Conservation (phyloP, 2,797 vertebrate genomes). For the Leptoclinus maculatus region DNA sequence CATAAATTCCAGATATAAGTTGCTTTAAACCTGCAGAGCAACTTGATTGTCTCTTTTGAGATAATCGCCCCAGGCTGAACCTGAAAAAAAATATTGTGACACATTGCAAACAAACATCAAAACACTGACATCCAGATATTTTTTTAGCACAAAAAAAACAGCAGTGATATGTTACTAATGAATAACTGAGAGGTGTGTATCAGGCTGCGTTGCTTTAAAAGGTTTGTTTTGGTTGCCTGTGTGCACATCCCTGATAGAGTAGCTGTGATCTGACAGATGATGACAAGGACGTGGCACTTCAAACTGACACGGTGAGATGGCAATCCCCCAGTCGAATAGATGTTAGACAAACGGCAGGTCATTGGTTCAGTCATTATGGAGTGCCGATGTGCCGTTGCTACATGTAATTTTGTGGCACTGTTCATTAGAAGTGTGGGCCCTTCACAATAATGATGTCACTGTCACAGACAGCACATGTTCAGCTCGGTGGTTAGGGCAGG, state of each 20-base stretch:
- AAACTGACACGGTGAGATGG: slow-evolving; percentile 41
- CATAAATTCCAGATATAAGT: slow-evolving; percentile 26
- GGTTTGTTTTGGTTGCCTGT: slow-evolving; percentile 44
- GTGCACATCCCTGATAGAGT: slow-evolving; percentile 14
- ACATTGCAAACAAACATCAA: slow-evolving; percentile 52
- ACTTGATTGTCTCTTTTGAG: slow-evolving; percentile 53
- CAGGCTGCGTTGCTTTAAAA: slow-evolving; percentile 27
- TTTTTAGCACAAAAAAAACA: slow-evolving; percentile 14
- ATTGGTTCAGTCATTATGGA: slow-evolving; percentile 65
- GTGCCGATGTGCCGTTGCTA: slow-evolving; percentile 22
- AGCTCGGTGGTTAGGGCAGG: slow-evolving; percentile 42
- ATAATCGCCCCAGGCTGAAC: slow-evolving; percentile 25
- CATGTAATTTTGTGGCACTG: slow-evolving; percentile 61
- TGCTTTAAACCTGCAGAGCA: slow-evolving; percentile 34
- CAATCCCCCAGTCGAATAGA: slow-evolving; percentile 46
- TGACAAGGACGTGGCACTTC: slow-evolving; percentile 54
- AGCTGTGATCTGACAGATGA: slow-evolving; percentile 58
- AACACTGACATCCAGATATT: slow-evolving; percentile 13
- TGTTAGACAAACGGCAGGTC: slow-evolving; percentile 67
- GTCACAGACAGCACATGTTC: slow-evolving; percentile 71
- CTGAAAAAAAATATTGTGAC: slow-evolving; percentile 16
- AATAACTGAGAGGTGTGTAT: slow-evolving; percentile 35
- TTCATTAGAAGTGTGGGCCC: slow-evolving; percentile 67
- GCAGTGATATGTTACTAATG: slow-evolving; percentile 15
- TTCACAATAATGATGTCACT: slow-evolving; percentile 68